Base-by-base conservation (phyloP, 2,797 vertebrate species). In the Carduelis carduelis region DNA sequence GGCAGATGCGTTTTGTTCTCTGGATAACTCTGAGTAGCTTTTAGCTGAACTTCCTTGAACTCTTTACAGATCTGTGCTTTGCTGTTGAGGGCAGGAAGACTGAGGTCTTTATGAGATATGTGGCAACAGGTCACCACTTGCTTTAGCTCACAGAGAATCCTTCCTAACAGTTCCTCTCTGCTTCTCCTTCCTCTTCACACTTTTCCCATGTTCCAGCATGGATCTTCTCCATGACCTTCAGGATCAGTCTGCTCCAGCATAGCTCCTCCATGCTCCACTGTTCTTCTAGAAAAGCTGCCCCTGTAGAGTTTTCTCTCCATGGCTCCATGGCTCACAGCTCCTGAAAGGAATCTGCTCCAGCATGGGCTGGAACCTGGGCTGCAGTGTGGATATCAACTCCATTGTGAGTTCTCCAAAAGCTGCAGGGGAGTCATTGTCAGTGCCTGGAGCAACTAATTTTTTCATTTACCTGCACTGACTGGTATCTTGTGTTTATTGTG, bases 401-500 rank as follows among this genome's bases (percentile, higher is more conserved):
- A 12, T 4, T 43, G 21, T 41, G 41, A 23, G 8, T 39, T n/a
- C 17, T 60, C 23, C 21, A 56, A 32, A 65, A 39, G 8, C 43
- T 53, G 14, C 4, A 18, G 16, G 7, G 10, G 3, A 34, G 37
- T 74, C 24, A 56, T 8, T 46, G 6, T 12, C 43, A 32, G 14
- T 24, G 5, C 20, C 15, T n/a, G 9, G 37, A 65, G 7, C 2
- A 44, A 26, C 8, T 49, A 21, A 3, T 14, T 69, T 78, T 65
- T 87, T 37, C 44, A 19, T 90, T 92, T 65, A n/a, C 3, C 35
- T 2, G 0, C 5, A 7, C 8, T 30, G 3, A 7, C 7, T 30
- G 3, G 1, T 61, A 22, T 24, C n/a, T 46, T 34, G 53, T 2
- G 1, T 20, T 55, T 70, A 47, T 2, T 1, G 44, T 26, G 11